Percentiles rank a stretch among this genome's conserved stretches.
phyloP scores from a whole-genome alignment of 2,113 vertebrate genomes.

The Bubalus kerabau region DNA sequence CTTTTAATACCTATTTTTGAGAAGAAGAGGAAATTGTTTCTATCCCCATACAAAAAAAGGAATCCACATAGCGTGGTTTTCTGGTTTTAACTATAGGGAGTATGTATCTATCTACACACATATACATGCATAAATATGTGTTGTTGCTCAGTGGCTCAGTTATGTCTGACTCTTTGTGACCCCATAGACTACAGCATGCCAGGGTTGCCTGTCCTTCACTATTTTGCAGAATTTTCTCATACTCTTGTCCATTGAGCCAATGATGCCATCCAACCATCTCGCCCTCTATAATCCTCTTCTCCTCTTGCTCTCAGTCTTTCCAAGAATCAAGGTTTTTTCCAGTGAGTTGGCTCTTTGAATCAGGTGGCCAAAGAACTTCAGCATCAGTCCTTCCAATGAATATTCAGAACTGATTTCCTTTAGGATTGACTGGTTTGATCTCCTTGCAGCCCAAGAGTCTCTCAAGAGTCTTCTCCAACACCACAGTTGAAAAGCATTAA shows the following conservation, averaged over 20 bases:
- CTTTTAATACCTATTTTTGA: background rate
- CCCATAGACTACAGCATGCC: background rate
- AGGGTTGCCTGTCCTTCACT: background rate
- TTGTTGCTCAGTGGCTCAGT: background rate
- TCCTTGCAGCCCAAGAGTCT: background rate
- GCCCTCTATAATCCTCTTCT: background rate
- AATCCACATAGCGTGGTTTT: background rate
- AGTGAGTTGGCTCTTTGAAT: background rate
- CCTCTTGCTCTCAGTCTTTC: background rate
- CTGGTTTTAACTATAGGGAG: background rate
- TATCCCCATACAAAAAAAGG: background rate
- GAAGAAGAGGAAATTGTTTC: background rate
- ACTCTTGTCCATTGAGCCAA: background rate
- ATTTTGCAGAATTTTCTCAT: background rate
- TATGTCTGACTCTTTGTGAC: background rate
- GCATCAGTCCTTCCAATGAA: background rate
- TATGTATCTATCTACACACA: background rate
- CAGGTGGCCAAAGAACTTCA: background rate
- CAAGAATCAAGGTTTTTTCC: background rate
- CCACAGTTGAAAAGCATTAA: background rate
- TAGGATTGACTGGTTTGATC: background rate
- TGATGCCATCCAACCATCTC: background rate
- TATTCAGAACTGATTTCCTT: background rate
- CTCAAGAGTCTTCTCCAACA: background rate
- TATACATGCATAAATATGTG: background rate